Percentiles rank a stretch among this genome's conserved stretches.
Conservation (phyloP, 1,140 invertebrate species). For the Linepithema humile region DNA sequence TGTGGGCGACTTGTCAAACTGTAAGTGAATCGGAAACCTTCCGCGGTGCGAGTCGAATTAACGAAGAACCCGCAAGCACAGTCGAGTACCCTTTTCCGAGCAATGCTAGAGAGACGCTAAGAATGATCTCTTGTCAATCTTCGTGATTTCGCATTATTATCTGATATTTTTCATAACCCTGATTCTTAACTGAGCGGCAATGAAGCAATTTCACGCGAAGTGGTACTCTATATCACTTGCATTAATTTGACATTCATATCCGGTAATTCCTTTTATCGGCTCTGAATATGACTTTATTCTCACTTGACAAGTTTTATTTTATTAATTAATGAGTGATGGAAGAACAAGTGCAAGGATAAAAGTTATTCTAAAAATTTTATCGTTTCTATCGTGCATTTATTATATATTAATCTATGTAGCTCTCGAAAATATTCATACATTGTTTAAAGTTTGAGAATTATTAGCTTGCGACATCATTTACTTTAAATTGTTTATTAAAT, state of each 20-base stretch:
- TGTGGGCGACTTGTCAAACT: slow-evolving; percentile 63
- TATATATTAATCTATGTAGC: not conserved
- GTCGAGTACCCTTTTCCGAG: slow-evolving; percentile 24
- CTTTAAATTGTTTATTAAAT: slow-evolving; percentile 9
- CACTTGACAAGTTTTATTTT: not conserved
- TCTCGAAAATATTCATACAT: not conserved
- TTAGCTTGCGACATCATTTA: not conserved
- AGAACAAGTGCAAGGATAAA: not conserved
- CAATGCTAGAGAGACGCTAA: not conserved
- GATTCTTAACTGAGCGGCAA: slow-evolving; percentile 21
- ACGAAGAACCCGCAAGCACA: slow-evolving; percentile 51
- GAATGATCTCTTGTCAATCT: not conserved
- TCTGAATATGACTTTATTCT: not conserved
- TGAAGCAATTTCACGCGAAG: slow-evolving; percentile 2
- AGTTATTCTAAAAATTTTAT: not conserved
- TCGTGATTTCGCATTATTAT: slow-evolving; percentile 19
- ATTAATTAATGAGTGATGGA: not conserved
- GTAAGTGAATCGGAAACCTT: slow-evolving; percentile 65
- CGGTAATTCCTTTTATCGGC: not conserved
- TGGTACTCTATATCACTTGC: slow-evolving; percentile 1
- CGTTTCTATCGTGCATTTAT: not conserved
- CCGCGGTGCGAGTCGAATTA: slow-evolving; percentile 50
- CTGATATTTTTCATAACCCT: slow-evolving; percentile 7
- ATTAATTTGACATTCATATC: slow-evolving; percentile 12
- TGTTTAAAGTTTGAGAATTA: not conserved